Base-by-base conservation (phyloP, 2,888 invertebrate genomes). In the Scelioninae gen. 1 region DNA sequence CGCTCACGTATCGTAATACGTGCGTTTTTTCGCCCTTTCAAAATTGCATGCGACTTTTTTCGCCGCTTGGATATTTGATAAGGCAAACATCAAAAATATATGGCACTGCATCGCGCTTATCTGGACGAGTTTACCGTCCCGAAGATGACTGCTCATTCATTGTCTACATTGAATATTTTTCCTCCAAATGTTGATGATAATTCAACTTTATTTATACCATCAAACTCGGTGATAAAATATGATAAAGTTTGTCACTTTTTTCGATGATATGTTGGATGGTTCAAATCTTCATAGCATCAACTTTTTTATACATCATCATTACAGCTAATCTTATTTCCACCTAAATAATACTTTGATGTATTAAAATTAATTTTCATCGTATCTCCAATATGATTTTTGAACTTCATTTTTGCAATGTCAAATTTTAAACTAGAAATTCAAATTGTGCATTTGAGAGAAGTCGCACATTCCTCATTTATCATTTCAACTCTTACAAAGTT, bases 41-140 rank as follows among this genome's bases (percentile, higher is more conserved):
- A 76, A 82, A 76, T 76, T 82, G 82, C 82, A 82, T 66, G 71
- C 76, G 47, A 76, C 82, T 82, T 82, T 82, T 81, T 82, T 81
- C 76, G 60, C 5, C 71, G 69, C 65, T 53, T 82, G 82, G 76
- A 71, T 77, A 77, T 77, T 82, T 82, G 82, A 77, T 82, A 82
- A 82, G 77, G 72, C 72, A 72, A 72, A 55, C 82, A 77, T 77
- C 82, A 68, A 72, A 77, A 68, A 82, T 72, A 82, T 68, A 77
- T 63, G 76, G 62, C 72, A 72, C 77, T 82, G 77, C 82, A 74
- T 66, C 76, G 62, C 56, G 77, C 68, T 77, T 77, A 82, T 82
- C 82, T 77, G 53, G 6, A 31, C 71, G 63, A 63, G 56, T 51
- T 81, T 43, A 53, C 72, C 76, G 53, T 43, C 58, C 62, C 68